A percentile compares a stretch with the other conserved stretches of the same genome.
Evolutionary conservation across 2,113 vertebrate genomes (phyloP).

Genomic region (Tachysurus vachellii): DNA sequence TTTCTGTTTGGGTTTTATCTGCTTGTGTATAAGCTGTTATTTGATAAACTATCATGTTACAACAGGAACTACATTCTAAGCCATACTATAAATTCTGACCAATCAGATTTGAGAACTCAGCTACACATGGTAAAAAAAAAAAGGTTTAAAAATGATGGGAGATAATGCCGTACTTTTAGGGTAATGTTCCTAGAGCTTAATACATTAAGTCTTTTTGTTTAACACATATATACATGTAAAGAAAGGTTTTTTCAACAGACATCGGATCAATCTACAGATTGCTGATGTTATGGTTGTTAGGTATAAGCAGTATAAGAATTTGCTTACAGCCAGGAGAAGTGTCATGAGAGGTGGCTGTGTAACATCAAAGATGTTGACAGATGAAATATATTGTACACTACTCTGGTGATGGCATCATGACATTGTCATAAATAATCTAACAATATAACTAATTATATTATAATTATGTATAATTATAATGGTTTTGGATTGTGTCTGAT

Average conservation of each 20-base stretch:
- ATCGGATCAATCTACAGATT: background rate
- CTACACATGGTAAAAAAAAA: background rate
- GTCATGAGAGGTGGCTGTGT: background rate
- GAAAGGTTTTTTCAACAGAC: background rate
- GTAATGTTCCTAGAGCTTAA: background rate
- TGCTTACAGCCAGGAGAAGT: background rate
- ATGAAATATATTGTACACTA: background rate
- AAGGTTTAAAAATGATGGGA: background rate
- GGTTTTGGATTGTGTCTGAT: background rate
- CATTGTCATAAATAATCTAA: background rate
- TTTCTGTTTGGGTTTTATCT: background rate
- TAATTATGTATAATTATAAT: background rate
- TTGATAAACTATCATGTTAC: background rate
- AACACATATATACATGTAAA: background rate
- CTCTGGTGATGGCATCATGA: background rate
- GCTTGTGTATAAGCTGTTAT: too few species aligned
- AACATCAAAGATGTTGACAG: background rate
- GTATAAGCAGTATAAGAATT: background rate
- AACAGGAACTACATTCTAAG: background rate
- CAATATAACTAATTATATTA: background rate
- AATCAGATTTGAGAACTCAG: background rate
- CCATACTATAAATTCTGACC: background rate
- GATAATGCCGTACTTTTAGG: background rate
- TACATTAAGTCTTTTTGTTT: background rate
- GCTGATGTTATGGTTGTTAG: background rate